phyloP scores from a whole-genome alignment of 2,113 vertebrate genomes.

The Chionodraco myersi region DNA sequence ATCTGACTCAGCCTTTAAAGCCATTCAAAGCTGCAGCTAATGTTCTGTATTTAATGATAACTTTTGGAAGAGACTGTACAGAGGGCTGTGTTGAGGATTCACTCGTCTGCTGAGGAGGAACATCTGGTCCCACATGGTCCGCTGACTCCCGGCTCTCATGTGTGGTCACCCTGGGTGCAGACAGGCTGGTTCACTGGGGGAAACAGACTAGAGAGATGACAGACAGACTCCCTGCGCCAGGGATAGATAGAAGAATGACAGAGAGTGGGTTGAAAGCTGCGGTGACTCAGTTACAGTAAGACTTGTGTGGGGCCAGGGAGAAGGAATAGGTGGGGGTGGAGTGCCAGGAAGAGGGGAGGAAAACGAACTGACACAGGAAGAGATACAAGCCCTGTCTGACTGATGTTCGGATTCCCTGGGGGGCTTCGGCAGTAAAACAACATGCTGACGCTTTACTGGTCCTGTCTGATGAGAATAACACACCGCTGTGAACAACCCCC shows the following conservation, averaged over 20 bases:
- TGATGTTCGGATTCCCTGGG: constrained; percentile 68
- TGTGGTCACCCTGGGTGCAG: constrained; percentile 64
- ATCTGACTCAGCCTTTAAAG: constrained; percentile 47
- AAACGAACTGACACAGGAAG: constrained; percentile 70
- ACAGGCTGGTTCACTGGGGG: constrained; percentile 43
- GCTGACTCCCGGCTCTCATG: constrained; percentile 51
- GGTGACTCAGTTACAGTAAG: constrained; percentile 60
- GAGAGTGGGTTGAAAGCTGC: constrained; percentile 40
- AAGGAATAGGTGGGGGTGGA: constrained; percentile 47
- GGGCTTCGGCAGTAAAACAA: constrained; percentile 79
- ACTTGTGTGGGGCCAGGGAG: constrained; percentile 46
- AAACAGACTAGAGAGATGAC: constrained; percentile 53
- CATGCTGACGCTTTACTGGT: constrained; percentile 77
- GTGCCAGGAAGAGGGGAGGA: constrained; percentile 71
- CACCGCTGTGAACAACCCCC: constrained; percentile 70
- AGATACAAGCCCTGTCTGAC: constrained; percentile 76
- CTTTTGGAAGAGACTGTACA: constrained; percentile 43
- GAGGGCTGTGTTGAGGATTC: constrained; percentile 40
- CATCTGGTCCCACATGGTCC: constrained; percentile 67
- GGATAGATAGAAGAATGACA: constrained; percentile 51
- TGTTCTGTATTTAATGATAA: constrained; percentile 37
- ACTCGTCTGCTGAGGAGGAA: constrained; percentile 46
- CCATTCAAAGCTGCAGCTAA: constrained; percentile 25
- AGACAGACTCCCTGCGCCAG: constrained; percentile 42
- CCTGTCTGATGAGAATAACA: constrained; percentile 83